Percentiles rank a stretch among this genome's conserved stretches.
Conservation (phyloP, 37 sponge, comb jelly and placozoan species). For the Ianthella basta region DNA sequence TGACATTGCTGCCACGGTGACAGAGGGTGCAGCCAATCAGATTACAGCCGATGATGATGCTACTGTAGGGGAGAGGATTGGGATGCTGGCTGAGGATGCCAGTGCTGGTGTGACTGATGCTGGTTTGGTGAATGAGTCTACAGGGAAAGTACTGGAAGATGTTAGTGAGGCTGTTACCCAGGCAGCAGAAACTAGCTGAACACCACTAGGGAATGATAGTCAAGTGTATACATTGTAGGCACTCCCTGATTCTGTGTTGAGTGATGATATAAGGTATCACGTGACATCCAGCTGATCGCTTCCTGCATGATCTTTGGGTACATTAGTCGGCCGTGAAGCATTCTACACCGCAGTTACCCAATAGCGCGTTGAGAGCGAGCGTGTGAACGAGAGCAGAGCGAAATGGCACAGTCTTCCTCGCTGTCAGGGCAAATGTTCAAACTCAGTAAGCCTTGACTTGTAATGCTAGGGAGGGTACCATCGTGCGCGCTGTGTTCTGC, state of each 20-base stretch:
- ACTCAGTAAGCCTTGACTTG: not conserved
- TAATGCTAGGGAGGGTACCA: too few species aligned
- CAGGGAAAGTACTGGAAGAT: not conserved
- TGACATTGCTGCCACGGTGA: not conserved
- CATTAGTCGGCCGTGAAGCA: too few species aligned
- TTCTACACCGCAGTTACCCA: too few species aligned
- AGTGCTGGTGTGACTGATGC: not conserved
- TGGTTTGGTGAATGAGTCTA: not conserved
- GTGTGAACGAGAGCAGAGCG: not conserved
- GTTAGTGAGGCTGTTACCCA: not conserved
- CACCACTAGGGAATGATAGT: too few species aligned
- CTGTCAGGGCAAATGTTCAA: not conserved
- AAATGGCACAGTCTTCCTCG: not conserved
- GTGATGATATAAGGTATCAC: too few species aligned
- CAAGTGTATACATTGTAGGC: too few species aligned
- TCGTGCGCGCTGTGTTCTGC: too few species aligned
- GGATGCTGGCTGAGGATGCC: not conserved
- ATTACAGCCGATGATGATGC: constrained; percentile 31
- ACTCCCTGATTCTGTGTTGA: too few species aligned
- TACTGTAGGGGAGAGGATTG: not conserved
- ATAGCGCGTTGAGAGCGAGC: too few species aligned
- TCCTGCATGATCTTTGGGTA: too few species aligned
- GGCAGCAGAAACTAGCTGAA: too few species aligned
- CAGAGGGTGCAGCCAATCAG: constrained; percentile 7
- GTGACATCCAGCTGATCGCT: too few species aligned